Base-by-base conservation (phyloP, 2,113 vertebrate species). In the Eupsittula cactorum region DNA sequence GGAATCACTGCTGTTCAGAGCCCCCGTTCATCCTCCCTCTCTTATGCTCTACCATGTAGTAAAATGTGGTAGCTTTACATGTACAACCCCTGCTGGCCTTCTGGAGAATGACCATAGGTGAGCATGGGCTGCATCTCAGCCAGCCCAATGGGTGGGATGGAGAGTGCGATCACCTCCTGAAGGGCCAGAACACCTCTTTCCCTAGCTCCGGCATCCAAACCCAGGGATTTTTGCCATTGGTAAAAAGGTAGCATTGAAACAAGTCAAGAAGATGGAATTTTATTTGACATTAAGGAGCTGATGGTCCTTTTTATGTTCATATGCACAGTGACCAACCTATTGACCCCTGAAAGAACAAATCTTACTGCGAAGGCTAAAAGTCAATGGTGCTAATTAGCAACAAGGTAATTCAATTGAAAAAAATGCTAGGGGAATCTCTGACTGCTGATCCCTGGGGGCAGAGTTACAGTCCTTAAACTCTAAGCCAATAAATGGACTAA, bases 361-460 rank as follows among this genome's bases (percentile, higher is more conserved):
- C n/a, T 67, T 42, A 44, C 20, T 15, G 15, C 0, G 0, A 78
- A 78, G 50, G 65, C 33, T 39, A 49, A 74, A 96, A 67, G 55
- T 70, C 84, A 92, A 11, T 52, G 52, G 27, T 79, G 39, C 29
- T 81, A 68, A 92, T 70, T 86, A 89, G 39, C 69, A 86, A 60
- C 8, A 37, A 89, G 74, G 68, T 59, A 60, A 39, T 78, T 79
- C 60, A 91, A 78, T 10, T 82, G 39, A 92, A 71, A 9, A 75
- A 82, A 87, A 65, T n/a, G 28, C 13, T 27, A 23, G 27, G 23
- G 63, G 23, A 80, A 50, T 31, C 50, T 68, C 49, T 63, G 60
- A 75, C 33, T 21, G 39, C 47, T 68, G 16, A 50, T 23, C 33
- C 60, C 49, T 62, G 42, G 70, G 21, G 37, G 31, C 49, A 67